Evolutionary conservation across 2,113 vertebrate genomes (phyloP), one percentile per base, ranked within the genome.

Genomic region (Psophia crepitans): DNA sequence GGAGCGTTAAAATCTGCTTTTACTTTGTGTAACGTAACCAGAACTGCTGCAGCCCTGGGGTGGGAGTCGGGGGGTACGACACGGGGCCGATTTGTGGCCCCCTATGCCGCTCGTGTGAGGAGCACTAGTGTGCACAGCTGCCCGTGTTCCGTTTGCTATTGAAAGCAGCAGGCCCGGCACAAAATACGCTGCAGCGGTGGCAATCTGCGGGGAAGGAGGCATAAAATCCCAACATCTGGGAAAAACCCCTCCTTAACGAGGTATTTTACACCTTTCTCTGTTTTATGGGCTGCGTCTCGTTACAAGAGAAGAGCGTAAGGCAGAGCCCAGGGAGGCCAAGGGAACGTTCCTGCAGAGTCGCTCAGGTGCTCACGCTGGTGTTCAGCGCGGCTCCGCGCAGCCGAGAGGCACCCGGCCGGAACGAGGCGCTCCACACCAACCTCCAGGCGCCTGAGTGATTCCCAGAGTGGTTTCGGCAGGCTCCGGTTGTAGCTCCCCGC

Each of bases 61-160:
- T 30, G 49, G 33, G 57, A 30, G 6, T 6, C 19, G 30, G 54
- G 13, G 12, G 46, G 28, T 7, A 14, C 27, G 16, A 46, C 7
- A 12, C 0, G 4, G 13, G 28, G 35, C 1, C 1, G 37, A 12
- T 3, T 22, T 41, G 21, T 27, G 37, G 33, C 5, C 8, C 56
- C 37, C 39, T 4, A 5, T 30, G 5, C 46, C 2, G 4, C 30
- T 32, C 2, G 1, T 4, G 28, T 6, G 11, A 15, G 9, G 28
- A 1, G 17, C 8, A 30, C n/a, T 54, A 60, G 66, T 2, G 2
- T 4, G 16, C 23, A 33, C 16, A 33, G 43, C 53, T 35, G 60
- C 46, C 18, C 0, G 6, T 2, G 18, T 14, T 35, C 46, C 5
- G 26, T 22, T n/a, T 32, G 71, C 35, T 53, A 18, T 1, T 18